phyloP scores from a whole-genome alignment of 1,140 invertebrate genomes.

The Meloidogyne hapla region DNA sequence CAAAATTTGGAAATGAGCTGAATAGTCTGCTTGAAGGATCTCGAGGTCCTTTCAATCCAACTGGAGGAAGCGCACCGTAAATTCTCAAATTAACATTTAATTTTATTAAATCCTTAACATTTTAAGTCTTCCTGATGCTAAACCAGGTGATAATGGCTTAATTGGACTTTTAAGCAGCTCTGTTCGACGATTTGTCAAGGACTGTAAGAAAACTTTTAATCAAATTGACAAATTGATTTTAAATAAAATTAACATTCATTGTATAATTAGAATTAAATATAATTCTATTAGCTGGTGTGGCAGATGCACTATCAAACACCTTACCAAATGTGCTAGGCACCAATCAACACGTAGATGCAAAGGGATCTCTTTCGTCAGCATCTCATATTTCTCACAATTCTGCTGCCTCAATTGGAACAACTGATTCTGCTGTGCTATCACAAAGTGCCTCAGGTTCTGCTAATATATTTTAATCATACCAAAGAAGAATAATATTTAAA shows the following conservation, averaged over 20 bases:
- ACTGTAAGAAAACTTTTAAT: constrained; percentile 51
- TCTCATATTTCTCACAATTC: constrained; percentile 21
- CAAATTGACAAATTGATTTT: background rate
- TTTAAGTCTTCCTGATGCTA: constrained; percentile 55
- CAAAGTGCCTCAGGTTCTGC: background rate
- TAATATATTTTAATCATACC: background rate
- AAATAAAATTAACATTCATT: constrained; percentile 19
- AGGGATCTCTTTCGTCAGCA: constrained; percentile 18
- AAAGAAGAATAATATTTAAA: background rate
- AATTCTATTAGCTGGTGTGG: constrained; percentile 52
- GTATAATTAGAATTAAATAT: constrained; percentile 18
- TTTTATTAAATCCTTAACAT: background rate
- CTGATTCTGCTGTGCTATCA: constrained; percentile 25
- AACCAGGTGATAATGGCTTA: constrained; percentile 63
- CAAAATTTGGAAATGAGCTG: constrained; percentile 56
- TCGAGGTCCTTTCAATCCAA: constrained; percentile 39
- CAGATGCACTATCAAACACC: constrained; percentile 58
- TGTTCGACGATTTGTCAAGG: constrained; percentile 62
- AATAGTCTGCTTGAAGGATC: constrained; percentile 50
- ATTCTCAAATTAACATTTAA: background rate
- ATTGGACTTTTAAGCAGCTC: constrained; percentile 62
- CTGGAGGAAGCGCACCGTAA: constrained; percentile 32
- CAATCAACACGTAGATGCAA: constrained; percentile 10
- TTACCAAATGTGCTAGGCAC: constrained; percentile 56
- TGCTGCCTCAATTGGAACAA: constrained; percentile 24